Percentiles rank a stretch among this genome's conserved stretches.
These are phyloP conservation scores for Archaeoteleia sp. DNA, from an alignment of 2,888 invertebrate genomes.

Conservation along the genomic window DNA sequence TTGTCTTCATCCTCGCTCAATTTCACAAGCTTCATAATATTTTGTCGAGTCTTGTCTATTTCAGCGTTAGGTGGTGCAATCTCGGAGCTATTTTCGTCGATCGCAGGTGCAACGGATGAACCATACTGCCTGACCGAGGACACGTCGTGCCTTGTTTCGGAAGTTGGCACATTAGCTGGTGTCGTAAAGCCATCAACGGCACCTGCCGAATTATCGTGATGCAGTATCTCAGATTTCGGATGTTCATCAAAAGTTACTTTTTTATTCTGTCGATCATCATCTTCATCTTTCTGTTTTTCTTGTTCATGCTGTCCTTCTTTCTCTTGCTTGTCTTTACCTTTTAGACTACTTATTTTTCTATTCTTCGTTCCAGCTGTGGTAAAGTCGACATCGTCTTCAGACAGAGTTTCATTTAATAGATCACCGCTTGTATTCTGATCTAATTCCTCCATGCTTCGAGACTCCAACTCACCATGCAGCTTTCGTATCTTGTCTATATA, in stretches of 20 bases:
- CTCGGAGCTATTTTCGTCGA: constrained; percentile 33
- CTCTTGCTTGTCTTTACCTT: constrained; percentile 23
- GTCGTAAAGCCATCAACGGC: constrained; percentile 24
- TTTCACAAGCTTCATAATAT: neutral
- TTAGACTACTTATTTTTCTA: too few relatives aligned
- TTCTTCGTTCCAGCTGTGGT: too few relatives aligned
- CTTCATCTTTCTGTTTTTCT: constrained; percentile 15
- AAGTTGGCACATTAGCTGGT: constrained; percentile 35
- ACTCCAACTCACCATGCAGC: constrained; percentile 53
- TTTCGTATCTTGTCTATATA: too few relatives aligned
- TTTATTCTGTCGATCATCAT: too few relatives aligned
- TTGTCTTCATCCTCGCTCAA: neutral
- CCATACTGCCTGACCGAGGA: too few relatives aligned
- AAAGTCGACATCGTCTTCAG: constrained; percentile 57
- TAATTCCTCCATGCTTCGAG: constrained; percentile 58
- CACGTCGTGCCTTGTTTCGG: constrained; percentile 47
- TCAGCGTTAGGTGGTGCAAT: constrained; percentile 33
- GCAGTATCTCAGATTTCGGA: too few relatives aligned
- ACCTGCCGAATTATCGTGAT: too few relatives aligned
- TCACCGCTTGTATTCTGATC: constrained; percentile 70
- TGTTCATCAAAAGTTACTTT: too few relatives aligned
- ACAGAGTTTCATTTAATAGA: constrained; percentile 64
- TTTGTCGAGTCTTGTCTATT: constrained; percentile 20
- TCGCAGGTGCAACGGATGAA: constrained; percentile 37
- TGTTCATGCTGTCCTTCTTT: constrained; percentile 11